These are phyloP conservation scores for Macroteleia sp. DNA, from an alignment of 2,888 invertebrate species.

Conservation along the genomic window DNA sequence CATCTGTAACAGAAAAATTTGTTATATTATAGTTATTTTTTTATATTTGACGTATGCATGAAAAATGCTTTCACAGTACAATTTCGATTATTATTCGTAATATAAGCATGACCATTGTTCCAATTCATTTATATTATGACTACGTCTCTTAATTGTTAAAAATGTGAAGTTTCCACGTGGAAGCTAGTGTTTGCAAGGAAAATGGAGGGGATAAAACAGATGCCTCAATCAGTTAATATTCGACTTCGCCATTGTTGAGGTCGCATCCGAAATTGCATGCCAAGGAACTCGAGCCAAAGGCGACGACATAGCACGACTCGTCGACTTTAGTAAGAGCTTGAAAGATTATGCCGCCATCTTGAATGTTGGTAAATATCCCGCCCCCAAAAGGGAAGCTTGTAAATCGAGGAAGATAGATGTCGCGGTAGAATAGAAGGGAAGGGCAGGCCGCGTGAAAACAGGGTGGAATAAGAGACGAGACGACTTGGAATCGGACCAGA, in stretches of 20 bases:
- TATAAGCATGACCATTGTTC: no score
- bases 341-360: slow-evolving; percentile 83
- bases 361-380: slow-evolving; percentile 84
- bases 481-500: slow-evolving; percentile 41
- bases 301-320: slow-evolving; percentile 73
- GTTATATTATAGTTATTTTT: no score
- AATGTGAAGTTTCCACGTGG: no score
- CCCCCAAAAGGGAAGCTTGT: slow-evolving; percentile 73
- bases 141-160: no score
- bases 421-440: slow-evolving; percentile 61
- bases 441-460: slow-evolving; percentile 50
- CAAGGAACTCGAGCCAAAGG: slow-evolving; percentile 59
- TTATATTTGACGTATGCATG: no score
- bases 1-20: no score
- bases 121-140: no score
- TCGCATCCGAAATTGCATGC: slow-evolving; percentile 42
- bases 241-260: slow-evolving; percentile 52
- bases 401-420: slow-evolving; percentile 69
- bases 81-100: no score
- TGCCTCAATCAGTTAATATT: slow-evolving; percentile 43
- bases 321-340: slow-evolving; percentile 75
- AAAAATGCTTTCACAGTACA: no score
- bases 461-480: slow-evolving; percentile 49
- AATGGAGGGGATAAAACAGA: no score
- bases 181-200: no score